Evolutionary conservation across 2,888 invertebrate genomes (phyloP).

Genomic region (Sialis fuliginosa): DNA sequence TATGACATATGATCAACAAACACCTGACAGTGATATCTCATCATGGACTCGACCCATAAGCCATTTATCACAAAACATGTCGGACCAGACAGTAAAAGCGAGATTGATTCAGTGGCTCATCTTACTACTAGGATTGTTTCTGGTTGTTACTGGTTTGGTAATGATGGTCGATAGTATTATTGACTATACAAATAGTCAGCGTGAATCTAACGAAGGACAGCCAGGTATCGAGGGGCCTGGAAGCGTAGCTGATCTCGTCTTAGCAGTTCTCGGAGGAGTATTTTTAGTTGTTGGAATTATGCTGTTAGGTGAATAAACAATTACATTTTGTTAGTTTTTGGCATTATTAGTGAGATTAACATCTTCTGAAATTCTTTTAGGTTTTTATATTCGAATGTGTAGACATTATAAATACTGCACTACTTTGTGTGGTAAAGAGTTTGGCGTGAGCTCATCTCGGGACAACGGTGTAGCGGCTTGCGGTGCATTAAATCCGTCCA

Average conservation of each 20-base stretch:
- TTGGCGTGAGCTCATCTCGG: conserved; percentile 33
- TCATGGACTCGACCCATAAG: conserved; percentile 19
- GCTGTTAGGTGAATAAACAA: conserved; percentile 30
- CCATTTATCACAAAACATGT: conserved; percentile 27
- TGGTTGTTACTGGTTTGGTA: conserved; percentile 30
- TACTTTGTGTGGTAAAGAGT: conserved; percentile 24
- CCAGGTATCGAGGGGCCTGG: neutral
- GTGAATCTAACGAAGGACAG: conserved; percentile 8
- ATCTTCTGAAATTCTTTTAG: conserved; percentile 1
- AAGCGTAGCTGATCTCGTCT: conserved; percentile 21
- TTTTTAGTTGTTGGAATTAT: conserved; percentile 41
- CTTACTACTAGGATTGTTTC: conserved; percentile 14
- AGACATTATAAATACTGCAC: conserved; percentile 15
- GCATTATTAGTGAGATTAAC: neutral
- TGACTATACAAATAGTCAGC: conserved; percentile 29
- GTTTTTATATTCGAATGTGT: conserved; percentile 8
- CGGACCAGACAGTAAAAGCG: conserved; percentile 20
- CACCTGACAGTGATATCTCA: conserved; percentile 16
- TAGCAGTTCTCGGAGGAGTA: conserved; percentile 42
- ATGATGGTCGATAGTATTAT: conserved; percentile 44
- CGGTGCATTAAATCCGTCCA: conserved; percentile 54
- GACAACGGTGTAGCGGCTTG: conserved; percentile 30
- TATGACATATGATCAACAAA: conserved; percentile 45
- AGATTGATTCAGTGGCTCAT: conserved; percentile 18
- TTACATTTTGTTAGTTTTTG: neutral